phyloP scores from a whole-genome alignment of 2,113 vertebrate species.

The Lynx canadensis region DNA sequence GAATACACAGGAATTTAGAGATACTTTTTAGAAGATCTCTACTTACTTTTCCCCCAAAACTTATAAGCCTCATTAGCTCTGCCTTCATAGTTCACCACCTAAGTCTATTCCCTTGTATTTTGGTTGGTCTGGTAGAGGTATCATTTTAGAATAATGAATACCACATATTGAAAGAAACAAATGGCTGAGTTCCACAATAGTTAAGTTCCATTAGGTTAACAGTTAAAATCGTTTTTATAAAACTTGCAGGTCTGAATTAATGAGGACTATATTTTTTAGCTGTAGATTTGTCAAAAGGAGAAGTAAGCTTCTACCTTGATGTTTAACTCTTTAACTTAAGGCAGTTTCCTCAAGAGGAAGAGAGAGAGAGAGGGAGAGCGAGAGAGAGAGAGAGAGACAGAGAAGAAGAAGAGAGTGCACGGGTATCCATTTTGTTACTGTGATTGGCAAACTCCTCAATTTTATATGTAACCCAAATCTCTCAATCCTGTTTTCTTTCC shows the following conservation, averaged over 20 bases:
- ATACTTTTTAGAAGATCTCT: neutral
- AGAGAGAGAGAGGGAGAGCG: too few relatives aligned
- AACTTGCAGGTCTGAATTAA: neutral
- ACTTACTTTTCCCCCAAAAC: neutral
- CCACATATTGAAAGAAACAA: neutral
- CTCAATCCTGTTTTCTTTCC: neutral
- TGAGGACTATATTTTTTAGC: neutral
- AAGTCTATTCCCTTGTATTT: neutral
- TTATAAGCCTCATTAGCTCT: neutral
- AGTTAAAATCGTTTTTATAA: neutral
- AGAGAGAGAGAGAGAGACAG: too few relatives aligned
- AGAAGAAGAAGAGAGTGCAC: too few relatives aligned
- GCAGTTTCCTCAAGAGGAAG: too few relatives aligned
- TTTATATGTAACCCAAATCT: neutral
- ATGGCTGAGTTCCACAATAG: neutral
- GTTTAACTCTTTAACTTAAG: neutral
- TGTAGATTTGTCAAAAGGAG: neutral
- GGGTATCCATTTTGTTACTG: neutral
- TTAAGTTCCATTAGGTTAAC: constrained; percentile 7
- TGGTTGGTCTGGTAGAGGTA: neutral
- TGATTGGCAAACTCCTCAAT: neutral
- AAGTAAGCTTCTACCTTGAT: neutral
- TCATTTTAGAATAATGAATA: neutral
- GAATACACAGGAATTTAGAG: neutral
- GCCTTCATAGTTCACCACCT: neutral